Base-by-base conservation (phyloP, 2,113 vertebrate genomes). In the Pollachius pollachius region DNA sequence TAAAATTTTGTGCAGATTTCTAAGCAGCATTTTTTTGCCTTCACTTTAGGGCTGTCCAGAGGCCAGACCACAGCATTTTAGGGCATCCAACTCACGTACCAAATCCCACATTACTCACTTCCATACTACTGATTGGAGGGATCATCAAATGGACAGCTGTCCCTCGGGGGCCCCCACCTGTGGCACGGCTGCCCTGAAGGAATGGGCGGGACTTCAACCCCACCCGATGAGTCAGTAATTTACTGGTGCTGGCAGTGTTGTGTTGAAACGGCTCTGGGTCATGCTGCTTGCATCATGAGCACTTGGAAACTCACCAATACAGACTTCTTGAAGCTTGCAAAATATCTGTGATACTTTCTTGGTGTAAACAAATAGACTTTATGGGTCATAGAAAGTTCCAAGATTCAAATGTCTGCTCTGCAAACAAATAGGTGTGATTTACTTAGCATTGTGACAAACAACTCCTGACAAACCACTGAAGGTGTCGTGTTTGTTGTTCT, bases 51-150 rank as follows among this genome's bases (percentile, higher is more conserved):
- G 52, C 18, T 79, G 87, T 77, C 80, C 79, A 54, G 13, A 17
- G 68, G 81, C 88, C 85, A 89, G 77, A 84, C 89, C 72, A 63
- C 87, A 82, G 58, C 62, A 23, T 61, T 69, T 63, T 77, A 80
- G 85, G 65, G 27, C 66, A 76, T 70, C 52, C 74, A 65, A 52
- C 69, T 15, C 73, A 68, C 77, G 11, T 9, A 48, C 9, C 41
- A 4, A 70, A 62, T 27, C 15, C 65, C 19, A 0, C 69, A 23
- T 89, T 88, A 87, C 67, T 89, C 86, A 89, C 71, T 37, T 17
- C 52, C 64, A 48, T 27, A 18, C 71, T 19, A 63, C 9, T 64
- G 68, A 82, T 82, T 78, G 74, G 79, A 69, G 34, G n/a, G 77
- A 72, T 56, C 16, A 66, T 37, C 11, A 15, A 69, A 75, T 69